Evolutionary conservation across 2,113 vertebrate species (phyloP), one percentile per base, ranked within the genome.

Genomic region (Sander vitreus): DNA sequence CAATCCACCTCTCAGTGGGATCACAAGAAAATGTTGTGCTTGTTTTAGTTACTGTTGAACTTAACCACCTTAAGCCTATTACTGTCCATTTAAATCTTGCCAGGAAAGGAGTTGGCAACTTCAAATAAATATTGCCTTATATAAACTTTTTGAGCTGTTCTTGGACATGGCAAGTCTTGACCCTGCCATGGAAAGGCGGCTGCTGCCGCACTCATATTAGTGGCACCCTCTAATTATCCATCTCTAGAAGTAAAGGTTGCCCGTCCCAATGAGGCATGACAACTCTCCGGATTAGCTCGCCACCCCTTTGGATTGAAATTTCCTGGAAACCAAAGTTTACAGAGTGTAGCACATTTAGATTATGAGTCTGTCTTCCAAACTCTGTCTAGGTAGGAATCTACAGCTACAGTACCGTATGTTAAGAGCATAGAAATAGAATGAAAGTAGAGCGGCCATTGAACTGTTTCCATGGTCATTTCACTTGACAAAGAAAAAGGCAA

Each of bases 161-260:
- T 88, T 81, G 89, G 88, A 78, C 39, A 30, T 72, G 43, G 60
- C 69, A 45, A 18, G 62, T 79, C 54, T 80, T 78, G 70, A 85
- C 80, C 85, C 57, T 85, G 84, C 74, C 79, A 84, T 70, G 84
- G 90, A 87, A 90, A 86, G 88, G 88, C 91, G 87, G 88, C 85
- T 4, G 55, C 54, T 84, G 68, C 76, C 58, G 0, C 45, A 6
- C 68, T 83, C 84, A 78, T 92, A 84, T 67, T 25, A 70, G 81
- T 68, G 80, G 23, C 80, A 81, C 80, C 86, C 85, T 91, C 63
- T 90, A 91, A 94, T 94, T 91, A 92, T 84, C 55, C 78, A 47
- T 80, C 78, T 50, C 50, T 72, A 78, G 68, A 84, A 88, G 74
- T 81, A 83, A 93, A 87, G 71, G 87, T 90, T 48, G 53, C 69